Percentiles rank a stretch among this genome's conserved stretches.
phyloP scores from a whole-genome alignment of 1,140 invertebrate genomes.

The Euura saliciscinereae region DNA sequence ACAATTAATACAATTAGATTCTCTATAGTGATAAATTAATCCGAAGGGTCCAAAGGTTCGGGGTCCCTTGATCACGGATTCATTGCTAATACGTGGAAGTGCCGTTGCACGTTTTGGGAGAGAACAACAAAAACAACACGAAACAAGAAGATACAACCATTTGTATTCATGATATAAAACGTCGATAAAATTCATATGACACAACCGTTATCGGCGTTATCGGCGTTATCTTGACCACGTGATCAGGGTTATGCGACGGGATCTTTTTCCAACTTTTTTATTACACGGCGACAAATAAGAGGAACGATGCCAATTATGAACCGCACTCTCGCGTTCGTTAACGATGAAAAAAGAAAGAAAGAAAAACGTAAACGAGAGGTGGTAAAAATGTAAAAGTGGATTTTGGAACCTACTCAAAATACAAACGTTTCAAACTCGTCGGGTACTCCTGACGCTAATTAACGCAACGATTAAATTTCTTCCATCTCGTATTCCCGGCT shows the following conservation, averaged over 20 bases:
- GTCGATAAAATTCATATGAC: neutral
- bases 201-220: neutral
- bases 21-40: too few relatives aligned
- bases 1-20: too few relatives aligned
- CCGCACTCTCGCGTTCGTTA: neutral
- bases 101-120: too few relatives aligned
- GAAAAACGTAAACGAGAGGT: too few relatives aligned
- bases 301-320: too few relatives aligned
- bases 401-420: neutral
- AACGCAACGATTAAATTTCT: neutral
- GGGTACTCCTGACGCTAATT: neutral
- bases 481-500: neutral
- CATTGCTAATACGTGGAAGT: too few relatives aligned
- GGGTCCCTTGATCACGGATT: too few relatives aligned
- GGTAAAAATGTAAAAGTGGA: neutral
- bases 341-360: neutral
- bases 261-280: neutral
- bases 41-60: too few relatives aligned
- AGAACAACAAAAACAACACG: too few relatives aligned
- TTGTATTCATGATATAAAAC: slow-evolving; percentile 5
- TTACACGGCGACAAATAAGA: neutral
- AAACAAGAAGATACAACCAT: neutral
- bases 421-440: neutral
- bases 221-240: slow-evolving; percentile 6
- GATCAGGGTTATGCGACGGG: neutral